Evolutionary conservation across 1,140 invertebrate genomes (phyloP).

Genomic region (Caenorhabditis briggsae): DNA sequence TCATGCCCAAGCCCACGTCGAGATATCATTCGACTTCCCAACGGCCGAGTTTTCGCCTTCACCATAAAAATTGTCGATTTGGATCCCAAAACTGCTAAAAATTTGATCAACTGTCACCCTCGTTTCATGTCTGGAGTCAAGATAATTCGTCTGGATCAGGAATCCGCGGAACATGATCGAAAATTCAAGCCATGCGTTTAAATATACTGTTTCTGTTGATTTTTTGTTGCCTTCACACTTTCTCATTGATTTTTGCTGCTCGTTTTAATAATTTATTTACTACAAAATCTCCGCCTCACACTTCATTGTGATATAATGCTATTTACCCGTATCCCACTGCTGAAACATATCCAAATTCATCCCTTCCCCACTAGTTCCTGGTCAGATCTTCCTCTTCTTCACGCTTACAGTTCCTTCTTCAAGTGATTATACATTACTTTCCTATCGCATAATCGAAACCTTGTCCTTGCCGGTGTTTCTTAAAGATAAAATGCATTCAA

Average conservation of each 20-base stretch:
- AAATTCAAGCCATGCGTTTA: constrained; percentile 35
- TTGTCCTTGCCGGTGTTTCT: constrained; percentile 11
- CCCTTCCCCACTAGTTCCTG: not conserved
- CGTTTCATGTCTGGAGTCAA: constrained; percentile 67
- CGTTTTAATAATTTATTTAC: not conserved
- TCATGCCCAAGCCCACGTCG: not conserved
- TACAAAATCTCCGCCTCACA: no score
- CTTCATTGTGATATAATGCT: constrained; percentile 1
- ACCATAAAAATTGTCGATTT: constrained; percentile 75
- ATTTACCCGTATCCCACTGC: not conserved
- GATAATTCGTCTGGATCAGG: constrained; percentile 58
- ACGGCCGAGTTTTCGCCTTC: constrained; percentile 66
- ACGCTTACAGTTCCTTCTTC: not conserved
- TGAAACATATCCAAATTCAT: constrained; percentile 26
- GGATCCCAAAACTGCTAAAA: constrained; percentile 76
- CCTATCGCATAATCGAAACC: not conserved
- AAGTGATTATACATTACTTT: not conserved
- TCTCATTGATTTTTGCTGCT: not conserved
- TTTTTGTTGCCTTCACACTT: not conserved
- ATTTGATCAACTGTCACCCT: constrained; percentile 68
- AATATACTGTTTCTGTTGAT: not conserved
- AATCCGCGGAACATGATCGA: constrained; percentile 36
- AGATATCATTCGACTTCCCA: constrained; percentile 34
- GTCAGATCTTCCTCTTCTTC: constrained; percentile 2
- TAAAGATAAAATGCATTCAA: not conserved